Evolutionary conservation across 2,113 vertebrate species (phyloP), one percentile per base, ranked within the genome.

Genomic region (Alethe diademata): DNA sequence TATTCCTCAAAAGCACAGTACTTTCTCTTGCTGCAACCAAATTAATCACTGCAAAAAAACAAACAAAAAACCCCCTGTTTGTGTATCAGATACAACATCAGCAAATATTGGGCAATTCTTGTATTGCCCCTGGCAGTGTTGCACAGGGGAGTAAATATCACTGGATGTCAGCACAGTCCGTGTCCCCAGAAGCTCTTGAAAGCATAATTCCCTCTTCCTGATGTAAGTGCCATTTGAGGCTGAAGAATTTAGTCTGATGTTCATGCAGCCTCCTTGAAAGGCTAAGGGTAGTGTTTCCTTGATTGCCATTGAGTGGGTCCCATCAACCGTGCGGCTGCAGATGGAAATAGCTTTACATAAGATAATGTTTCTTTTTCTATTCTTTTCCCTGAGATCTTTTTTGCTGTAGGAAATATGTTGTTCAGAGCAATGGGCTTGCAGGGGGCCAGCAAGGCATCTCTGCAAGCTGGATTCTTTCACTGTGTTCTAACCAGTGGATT

Each of bases 381-480:
- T 93, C 11, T 78, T 58, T 82, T 79, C 36, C 24, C 53, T 54
- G 42, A 76, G 45, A 71, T 64, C 0, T 48, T 71, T 88, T 80
- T 74, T 60, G 23, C 15, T 83, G 24, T 33, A 84, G 35, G 47
- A 88, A 78, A 31, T 45, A 31, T 3, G 20, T 57, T 48, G 12
- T 45, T 79, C 58, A 76, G 20, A 88, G 90, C 58, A 73, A 28
- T 3, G 67, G 79, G 35, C 42, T 93, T 83, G 50, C 51, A 74
- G 84, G 47, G 35, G 84, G 26, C 9, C 76, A 64, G 88, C 42
- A 61, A 80, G 24, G 43, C 56, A 3, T 66, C 60, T 82, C 71
- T 73, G 72, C 62, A 95, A 78, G 75, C 72, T 94, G 94, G 60
- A 83, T 86, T 80, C 83, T 89, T 54, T 95, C 91, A 78, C 35